A percentile compares a stretch with the other conserved stretches of the same genome.
These are phyloP conservation scores for Osmerus eperlanus DNA, from an alignment of 2,113 vertebrate species.

Conservation along the genomic window DNA sequence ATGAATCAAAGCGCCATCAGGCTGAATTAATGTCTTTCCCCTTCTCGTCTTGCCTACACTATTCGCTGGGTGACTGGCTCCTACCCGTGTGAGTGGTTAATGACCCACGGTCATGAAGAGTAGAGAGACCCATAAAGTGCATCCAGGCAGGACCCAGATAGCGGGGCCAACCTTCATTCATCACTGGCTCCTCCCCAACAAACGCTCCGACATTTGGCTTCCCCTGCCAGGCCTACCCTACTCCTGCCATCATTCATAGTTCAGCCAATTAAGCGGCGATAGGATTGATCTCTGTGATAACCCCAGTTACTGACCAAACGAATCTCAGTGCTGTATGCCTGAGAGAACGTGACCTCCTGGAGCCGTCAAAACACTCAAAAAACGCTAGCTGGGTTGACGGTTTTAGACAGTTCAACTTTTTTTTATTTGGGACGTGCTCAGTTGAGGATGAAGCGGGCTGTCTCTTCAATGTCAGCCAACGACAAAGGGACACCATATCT, in stretches of 20 bases:
- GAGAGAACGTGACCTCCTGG: not conserved
- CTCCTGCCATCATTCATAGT: constrained; percentile 20
- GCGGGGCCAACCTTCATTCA: constrained; percentile 28
- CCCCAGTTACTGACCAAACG: constrained; percentile 8
- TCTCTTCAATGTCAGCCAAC: not conserved
- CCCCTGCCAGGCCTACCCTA: constrained; percentile 14
- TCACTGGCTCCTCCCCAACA: constrained; percentile 14
- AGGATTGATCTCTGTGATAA: constrained; percentile 38
- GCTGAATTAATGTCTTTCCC: constrained; percentile 30
- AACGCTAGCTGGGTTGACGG: not conserved
- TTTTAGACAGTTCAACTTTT: not conserved
- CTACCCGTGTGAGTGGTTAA: constrained; percentile 36
- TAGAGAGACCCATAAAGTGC: constrained; percentile 29
- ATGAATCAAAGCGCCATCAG: constrained; percentile 41
- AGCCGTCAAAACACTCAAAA: not conserved
- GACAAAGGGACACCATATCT: too few relatives aligned
- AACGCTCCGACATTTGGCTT: not conserved
- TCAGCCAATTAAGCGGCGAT: constrained; percentile 28
- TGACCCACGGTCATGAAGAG: constrained; percentile 32
- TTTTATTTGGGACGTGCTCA: constrained; percentile 19
- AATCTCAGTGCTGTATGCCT: not conserved
- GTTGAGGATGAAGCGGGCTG: constrained; percentile 6
- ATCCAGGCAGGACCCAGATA: constrained; percentile 37
- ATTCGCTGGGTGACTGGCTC: constrained; percentile 28
- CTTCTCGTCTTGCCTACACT: constrained; percentile 25